Base-by-base conservation (phyloP, 2,888 invertebrate species). In the Fragum fragum region DNA sequence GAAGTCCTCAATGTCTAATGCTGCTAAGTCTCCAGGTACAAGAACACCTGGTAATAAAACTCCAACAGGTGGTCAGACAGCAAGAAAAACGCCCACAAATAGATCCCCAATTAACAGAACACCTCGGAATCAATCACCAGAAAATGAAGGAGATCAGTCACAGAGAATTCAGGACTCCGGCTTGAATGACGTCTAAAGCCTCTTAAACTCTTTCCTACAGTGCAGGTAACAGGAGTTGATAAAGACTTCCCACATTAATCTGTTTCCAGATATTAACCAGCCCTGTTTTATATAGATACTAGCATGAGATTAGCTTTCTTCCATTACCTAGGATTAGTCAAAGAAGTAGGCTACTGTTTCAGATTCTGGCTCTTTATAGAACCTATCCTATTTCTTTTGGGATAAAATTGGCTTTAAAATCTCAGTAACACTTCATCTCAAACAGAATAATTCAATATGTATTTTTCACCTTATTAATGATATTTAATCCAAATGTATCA, bases 111-210 rank as follows among this genome's bases (percentile, higher is more conserved):
- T 42, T 23, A 69, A 68, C 47, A 57, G 59, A 36, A 59, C 76
- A 47, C 76, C 76, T 1, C 61, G 68, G 32, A 76, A 76, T 69
- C 68, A 73, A 42, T 36, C 74, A 36, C 53, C 72, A 57, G 52
- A 69, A 59, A 29, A 32, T 7, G 42, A 26, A 2, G 72, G 75
- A 57, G 61, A 21, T 28, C 26, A 69, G 21, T 69, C 69, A 55
- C 69, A 68, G 69, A 55, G 68, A 21, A 11, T 29, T n/a, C 55
- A 63, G 52, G 69, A 83, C 47, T 83, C 83, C 32, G 83, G 79
- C 6, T 39, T 83, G 42, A 76, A 83, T 57, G 83, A 83, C 68
- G 71, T 83, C 14, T 83, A 83, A 42, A 55, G 36, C 1, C 3
- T 61, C 5, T 3, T 11, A 32, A n/a, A 7, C 68, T 29, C 32